These are phyloP conservation scores for Esox lucius DNA, from an alignment of 2,797 vertebrate genomes.

Conservation along the genomic window DNA sequence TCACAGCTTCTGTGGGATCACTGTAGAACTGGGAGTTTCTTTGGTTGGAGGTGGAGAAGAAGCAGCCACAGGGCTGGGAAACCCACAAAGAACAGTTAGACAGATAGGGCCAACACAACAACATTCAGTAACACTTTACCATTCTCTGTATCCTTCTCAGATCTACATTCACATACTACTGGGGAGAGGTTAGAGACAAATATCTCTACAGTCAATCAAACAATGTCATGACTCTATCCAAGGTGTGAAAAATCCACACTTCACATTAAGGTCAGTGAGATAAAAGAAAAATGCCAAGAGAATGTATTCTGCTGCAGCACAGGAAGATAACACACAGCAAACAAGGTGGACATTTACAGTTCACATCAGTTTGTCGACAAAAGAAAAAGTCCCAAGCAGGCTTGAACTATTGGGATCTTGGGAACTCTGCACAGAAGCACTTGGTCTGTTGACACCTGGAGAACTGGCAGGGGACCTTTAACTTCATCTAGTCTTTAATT, in stretches of 20 bases:
- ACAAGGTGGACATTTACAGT: not conserved
- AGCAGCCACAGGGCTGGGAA: slow-evolving; percentile 76
- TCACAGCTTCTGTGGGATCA: slow-evolving; percentile 86
- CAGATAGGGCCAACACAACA: slow-evolving; percentile 13
- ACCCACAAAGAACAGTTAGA: not conserved
- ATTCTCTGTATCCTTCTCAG: not conserved
- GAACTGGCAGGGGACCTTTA: slow-evolving; percentile 6
- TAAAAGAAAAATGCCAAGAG: not conserved
- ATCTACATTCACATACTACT: not conserved
- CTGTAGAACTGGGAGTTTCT: slow-evolving; percentile 82
- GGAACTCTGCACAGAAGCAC: slow-evolving; percentile 3
- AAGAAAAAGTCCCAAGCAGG: not conserved
- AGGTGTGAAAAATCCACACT: not conserved
- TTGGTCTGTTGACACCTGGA: not conserved
- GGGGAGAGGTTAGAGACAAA: not conserved
- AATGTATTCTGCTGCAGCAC: not conserved
- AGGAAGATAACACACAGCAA: not conserved
- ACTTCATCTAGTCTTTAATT: slow-evolving; percentile 25
- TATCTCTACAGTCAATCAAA: not conserved
- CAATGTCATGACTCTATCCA: not conserved
- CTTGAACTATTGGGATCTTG: not conserved
- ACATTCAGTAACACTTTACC: slow-evolving; percentile 19
- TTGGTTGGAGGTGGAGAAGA: slow-evolving; percentile 82
- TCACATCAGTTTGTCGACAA: not conserved
- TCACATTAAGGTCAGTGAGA: not conserved